These are phyloP conservation scores for Cryptus viduatorius DNA, from an alignment of 2,888 invertebrate species.

Conservation along the genomic window DNA sequence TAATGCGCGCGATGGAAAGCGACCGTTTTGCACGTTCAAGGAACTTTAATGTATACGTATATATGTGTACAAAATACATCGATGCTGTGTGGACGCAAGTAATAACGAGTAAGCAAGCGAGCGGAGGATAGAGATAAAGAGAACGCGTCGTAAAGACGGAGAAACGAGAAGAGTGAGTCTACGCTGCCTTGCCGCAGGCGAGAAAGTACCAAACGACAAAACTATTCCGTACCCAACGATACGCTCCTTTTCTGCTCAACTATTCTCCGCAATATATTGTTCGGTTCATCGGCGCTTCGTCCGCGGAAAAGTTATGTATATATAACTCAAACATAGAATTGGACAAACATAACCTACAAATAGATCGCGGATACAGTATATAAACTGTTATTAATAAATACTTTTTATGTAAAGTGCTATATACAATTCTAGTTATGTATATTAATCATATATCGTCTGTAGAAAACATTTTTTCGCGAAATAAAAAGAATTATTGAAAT, in stretches of 20 bases:
- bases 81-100: background rate
- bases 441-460: background rate
- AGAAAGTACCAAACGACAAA: constrained; percentile 74
- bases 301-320: background rate
- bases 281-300: background rate
- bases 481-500: background rate
- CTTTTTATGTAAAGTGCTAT: no score
- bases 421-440: no score
- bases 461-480: background rate
- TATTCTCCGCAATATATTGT: background rate
- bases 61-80: background rate
- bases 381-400: no score
- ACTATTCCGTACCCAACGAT: background rate
- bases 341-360: no score
- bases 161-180: constrained; percentile 35
- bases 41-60: background rate
- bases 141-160: constrained; percentile 17
- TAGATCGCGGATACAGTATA: no score
- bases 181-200: constrained; percentile 79
- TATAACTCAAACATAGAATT: background rate
- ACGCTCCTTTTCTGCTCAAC: constrained; percentile 16
- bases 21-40: constrained; percentile 41
- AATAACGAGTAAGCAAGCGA: constrained; percentile 26
- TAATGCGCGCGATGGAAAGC: constrained; percentile 40
- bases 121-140: constrained; percentile 8